Percentiles rank a stretch among this genome's conserved stretches.
phyloP scores from a whole-genome alignment of 2,888 invertebrate genomes.

The Brassicogethes aeneus region DNA sequence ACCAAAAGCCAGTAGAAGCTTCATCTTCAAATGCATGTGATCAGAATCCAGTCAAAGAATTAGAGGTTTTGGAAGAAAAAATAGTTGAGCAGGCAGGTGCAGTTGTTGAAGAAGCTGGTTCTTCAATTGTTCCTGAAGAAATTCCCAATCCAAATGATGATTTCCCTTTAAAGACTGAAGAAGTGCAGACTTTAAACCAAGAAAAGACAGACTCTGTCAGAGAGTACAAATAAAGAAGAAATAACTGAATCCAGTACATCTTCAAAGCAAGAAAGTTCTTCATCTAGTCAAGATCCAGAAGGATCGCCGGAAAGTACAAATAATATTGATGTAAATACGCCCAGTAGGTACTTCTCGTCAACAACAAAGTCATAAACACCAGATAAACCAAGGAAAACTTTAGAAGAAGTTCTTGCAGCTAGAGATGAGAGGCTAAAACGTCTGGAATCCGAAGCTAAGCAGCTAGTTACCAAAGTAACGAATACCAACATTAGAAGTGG shows the following conservation, averaged over 20 bases:
- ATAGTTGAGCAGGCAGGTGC: conserved; percentile 1
- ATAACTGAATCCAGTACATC: neutral
- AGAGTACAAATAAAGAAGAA: neutral
- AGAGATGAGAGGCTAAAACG: conserved; percentile 58
- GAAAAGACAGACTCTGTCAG: too few relatives aligned
- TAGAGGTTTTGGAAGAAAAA: conserved; percentile 4
- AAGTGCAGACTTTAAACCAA: neutral
- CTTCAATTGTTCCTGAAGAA: too few relatives aligned
- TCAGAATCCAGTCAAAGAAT: too few relatives aligned
- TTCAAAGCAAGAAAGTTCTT: neutral
- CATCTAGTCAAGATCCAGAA: too few relatives aligned
- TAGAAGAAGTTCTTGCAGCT: conserved; percentile 54
- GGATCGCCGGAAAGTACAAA: too few relatives aligned
- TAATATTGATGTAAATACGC: neutral
- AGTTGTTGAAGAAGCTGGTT: neutral
- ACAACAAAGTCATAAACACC: neutral
- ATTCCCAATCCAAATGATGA: too few relatives aligned
- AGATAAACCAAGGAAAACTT: conserved; percentile 21
- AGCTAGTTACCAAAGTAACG: conserved; percentile 64
- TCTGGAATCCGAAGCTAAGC: conserved; percentile 74
- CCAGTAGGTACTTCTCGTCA: neutral
- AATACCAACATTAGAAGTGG: conserved; percentile 64
- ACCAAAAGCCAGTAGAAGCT: conserved; percentile 17
- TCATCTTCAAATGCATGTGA: neutral
- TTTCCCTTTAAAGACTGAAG: neutral